Conservation (phyloP, 2,888 invertebrate genomes). For the Silvanus unidentatus region DNA sequence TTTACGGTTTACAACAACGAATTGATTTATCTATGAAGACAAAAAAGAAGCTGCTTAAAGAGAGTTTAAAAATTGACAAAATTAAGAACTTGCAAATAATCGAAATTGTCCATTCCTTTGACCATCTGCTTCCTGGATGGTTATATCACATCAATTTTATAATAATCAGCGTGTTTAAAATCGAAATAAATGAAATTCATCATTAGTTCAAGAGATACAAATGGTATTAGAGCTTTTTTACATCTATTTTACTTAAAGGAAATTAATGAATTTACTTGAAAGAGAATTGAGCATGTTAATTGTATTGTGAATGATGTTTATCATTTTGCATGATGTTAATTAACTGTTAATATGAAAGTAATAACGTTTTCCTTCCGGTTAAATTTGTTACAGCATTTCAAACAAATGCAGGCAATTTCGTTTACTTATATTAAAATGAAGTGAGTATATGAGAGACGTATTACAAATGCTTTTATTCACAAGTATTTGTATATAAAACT, state of each 20-base stretch:
- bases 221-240: too few relatives aligned
- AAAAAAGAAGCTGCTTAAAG: too few relatives aligned
- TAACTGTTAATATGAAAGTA: constrained; percentile 21
- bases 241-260: neutral
- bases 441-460: constrained; percentile 11
- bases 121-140: too few relatives aligned
- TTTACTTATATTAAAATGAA: constrained; percentile 2
- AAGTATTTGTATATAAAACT: neutral
- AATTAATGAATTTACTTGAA: constrained; percentile 1
- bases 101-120: too few relatives aligned
- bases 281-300: constrained; percentile 3
- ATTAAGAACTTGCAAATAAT: too few relatives aligned
- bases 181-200: too few relatives aligned
- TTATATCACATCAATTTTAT: neutral
- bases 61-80: too few relatives aligned
- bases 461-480: too few relatives aligned
- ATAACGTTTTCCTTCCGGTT: constrained; percentile 24
- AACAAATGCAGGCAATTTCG: constrained; percentile 20
- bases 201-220: too few relatives aligned
- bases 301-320: constrained; percentile 9
- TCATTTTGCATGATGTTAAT: constrained; percentile 18
- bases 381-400: constrained; percentile 14
- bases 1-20: too few relatives aligned
- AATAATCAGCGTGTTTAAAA: neutral
- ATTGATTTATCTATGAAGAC: too few relatives aligned